Evolutionary conservation across 92 coral and sea anemone species (phyloP), one percentile per base, ranked within the genome.

Genomic region (Diadumene lineata): DNA sequence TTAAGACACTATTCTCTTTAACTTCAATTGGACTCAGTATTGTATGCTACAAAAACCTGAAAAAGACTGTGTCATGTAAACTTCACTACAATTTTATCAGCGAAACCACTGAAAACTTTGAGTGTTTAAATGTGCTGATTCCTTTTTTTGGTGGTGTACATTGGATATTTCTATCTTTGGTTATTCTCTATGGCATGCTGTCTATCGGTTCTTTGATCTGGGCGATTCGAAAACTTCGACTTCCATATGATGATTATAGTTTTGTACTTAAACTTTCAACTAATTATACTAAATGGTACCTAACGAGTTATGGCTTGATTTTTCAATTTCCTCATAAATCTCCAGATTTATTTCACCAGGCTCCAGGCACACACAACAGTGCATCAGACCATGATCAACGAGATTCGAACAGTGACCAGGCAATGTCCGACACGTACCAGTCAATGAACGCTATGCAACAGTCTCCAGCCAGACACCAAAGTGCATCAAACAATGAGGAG

Each of bases 221-320:
- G 50, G 22, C 53, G 8, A 2, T 2, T 43, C 4, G 22, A 38
- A 38, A 57, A 69, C 56, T 10, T n/a, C n/a, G n/a, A n/a, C n/a
- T n/a, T n/a, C n/a, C n/a, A n/a, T 28, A 32, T 32, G 68, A 64
- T 24, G 43, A 56, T 16, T 78, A 68, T 58, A 28, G 2, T 26
- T 38, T 4, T 15, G n/a, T 2, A 9, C 18, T 53, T 15, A 53
- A 16, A 15, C n/a, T n/a, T n/a, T n/a, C n/a, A n/a, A n/a, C n/a
- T n/a, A n/a, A n/a, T n/a, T n/a, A n/a, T n/a, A n/a, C n/a, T n/a
- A n/a, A n/a, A n/a, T n/a, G n/a, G n/a, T n/a, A n/a, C n/a, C n/a
- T n/a, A n/a, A n/a, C n/a, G n/a, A n/a, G n/a, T n/a, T n/a, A n/a
- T n/a, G n/a, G n/a, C n/a, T n/a, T n/a, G n/a, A n/a, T n/a, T n/a